Evolutionary conservation across 2,888 invertebrate genomes (phyloP).

Genomic region (Stenurella melanura): DNA sequence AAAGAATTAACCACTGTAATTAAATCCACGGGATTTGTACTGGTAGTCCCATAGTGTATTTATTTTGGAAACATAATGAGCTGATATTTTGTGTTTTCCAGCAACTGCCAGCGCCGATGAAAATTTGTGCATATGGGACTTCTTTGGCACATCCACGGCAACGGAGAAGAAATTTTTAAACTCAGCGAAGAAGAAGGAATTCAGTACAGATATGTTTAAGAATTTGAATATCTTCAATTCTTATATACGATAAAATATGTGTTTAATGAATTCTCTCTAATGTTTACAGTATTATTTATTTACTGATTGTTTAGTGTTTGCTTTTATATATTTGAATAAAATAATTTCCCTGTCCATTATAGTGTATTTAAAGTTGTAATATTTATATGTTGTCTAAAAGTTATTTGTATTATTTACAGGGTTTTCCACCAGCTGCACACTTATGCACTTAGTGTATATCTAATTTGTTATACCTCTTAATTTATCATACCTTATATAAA

Average conservation of each 20-base stretch:
- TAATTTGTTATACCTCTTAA: no score
- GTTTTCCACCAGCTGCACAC: no score
- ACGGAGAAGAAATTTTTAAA: constrained; percentile 40
- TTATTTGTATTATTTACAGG: not conserved
- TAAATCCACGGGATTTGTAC: no score
- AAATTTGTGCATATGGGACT: constrained; percentile 72
- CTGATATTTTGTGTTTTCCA: constrained; percentile 54
- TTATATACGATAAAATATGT: constrained; percentile 5
- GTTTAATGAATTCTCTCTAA: not conserved
- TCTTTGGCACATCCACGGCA: constrained; percentile 60
- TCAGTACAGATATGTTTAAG: constrained; percentile 25
- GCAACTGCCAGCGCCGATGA: constrained; percentile 72
- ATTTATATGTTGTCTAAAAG: no score
- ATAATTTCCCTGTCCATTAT: not conserved
- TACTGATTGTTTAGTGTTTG: constrained; percentile 7
- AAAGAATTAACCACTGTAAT: no score
- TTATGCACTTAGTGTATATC: no score
- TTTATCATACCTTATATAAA: no score
- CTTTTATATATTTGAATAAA: constrained; percentile 6
- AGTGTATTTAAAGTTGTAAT: not conserved
- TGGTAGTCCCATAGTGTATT: no score
- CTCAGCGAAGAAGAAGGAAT: constrained; percentile 30
- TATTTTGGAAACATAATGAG: no score
- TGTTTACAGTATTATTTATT: not conserved
- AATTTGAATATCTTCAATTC: constrained; percentile 23